Evolutionary conservation across 2,888 invertebrate species (phyloP).

Genomic region (Agrotis clavis): DNA sequence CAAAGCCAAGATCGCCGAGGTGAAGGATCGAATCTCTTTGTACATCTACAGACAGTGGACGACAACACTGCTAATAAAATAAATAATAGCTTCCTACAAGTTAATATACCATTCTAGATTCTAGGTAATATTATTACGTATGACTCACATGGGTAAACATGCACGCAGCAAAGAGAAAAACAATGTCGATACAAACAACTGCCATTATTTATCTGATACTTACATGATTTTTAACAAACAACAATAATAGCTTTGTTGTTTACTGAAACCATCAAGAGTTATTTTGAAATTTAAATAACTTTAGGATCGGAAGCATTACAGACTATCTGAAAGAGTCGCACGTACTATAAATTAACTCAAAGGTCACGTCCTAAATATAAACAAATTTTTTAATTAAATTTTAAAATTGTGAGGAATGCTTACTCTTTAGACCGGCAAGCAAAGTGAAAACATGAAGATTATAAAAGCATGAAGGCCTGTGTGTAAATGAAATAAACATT

Average conservation of each 20-base stretch:
- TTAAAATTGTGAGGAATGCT: conserved; percentile 3
- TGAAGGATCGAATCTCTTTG: conserved; percentile 63
- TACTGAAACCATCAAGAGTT: conserved; percentile 18
- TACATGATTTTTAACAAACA: conserved; percentile 26
- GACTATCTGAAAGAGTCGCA: conserved; percentile 7
- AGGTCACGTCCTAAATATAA: conserved; percentile 9
- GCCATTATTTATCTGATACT: conserved; percentile 48
- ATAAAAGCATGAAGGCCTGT: conserved; percentile 56
- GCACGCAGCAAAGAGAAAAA: conserved; percentile 29
- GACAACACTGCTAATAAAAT: conserved; percentile 5
- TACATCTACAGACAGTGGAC: conserved; percentile 50
- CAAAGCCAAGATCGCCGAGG: conserved; percentile 62
- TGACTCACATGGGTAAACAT: conserved; percentile 49
- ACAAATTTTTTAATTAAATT: not conserved
- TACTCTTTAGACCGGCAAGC: conserved; percentile 42
- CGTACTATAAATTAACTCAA: conserved; percentile 10
- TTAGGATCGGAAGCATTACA: not conserved
- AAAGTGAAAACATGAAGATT: conserved; percentile 57
- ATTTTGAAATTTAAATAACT: conserved; percentile 6
- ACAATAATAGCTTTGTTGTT: conserved; percentile 24
- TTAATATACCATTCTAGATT: conserved; percentile 47
- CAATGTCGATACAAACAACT: conserved; percentile 30
- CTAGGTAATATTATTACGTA: conserved; percentile 28
- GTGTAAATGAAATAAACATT: conserved; percentile 43
- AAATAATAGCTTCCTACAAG: conserved; percentile 33